phyloP scores from a whole-genome alignment of 2,113 vertebrate species.

The Etheostoma spectabile region DNA sequence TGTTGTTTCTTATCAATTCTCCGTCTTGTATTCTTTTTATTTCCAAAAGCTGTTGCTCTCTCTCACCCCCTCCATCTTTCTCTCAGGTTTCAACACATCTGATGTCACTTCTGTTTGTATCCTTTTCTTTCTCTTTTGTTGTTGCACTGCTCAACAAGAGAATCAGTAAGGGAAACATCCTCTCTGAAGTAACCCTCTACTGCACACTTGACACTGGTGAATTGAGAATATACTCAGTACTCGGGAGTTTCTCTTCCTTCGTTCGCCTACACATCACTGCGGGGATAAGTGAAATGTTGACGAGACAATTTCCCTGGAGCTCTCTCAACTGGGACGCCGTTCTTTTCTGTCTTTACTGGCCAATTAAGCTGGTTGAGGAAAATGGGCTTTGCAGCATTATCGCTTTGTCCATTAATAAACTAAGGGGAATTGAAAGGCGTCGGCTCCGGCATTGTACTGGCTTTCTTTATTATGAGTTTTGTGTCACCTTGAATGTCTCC shows the following conservation, averaged over 20 bases:
- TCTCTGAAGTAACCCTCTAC: conserved; percentile 57
- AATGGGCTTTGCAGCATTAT: conserved; percentile 18
- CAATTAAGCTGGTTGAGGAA: conserved; percentile 25
- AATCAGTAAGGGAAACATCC: conserved; percentile 60
- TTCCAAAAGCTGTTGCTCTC: conserved; percentile 17
- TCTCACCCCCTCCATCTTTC: neutral
- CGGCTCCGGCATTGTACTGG: neutral
- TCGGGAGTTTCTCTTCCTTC: conserved; percentile 16
- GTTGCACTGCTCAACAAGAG: conserved; percentile 52
- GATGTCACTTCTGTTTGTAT: conserved; percentile 58
- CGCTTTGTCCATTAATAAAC: conserved; percentile 27
- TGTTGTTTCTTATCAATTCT: conserved; percentile 33
- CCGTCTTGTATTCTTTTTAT: conserved; percentile 23
- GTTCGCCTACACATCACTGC: conserved; percentile 25
- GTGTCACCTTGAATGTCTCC: neutral
- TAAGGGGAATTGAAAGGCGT: conserved; percentile 22
- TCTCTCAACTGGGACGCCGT: conserved; percentile 21
- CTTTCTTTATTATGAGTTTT: conserved; percentile 8
- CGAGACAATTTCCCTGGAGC: conserved; percentile 38
- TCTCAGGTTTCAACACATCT: conserved; percentile 39
- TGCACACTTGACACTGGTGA: conserved; percentile 57
- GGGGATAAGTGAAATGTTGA: conserved; percentile 31
- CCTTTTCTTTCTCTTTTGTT: conserved; percentile 63
- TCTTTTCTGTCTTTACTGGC: conserved; percentile 6
- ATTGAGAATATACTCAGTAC: conserved; percentile 47